Percentiles rank a stretch among this genome's conserved stretches.
Conservation (phyloP, 2,888 invertebrate genomes). For the Coecobrya sp. region DNA sequence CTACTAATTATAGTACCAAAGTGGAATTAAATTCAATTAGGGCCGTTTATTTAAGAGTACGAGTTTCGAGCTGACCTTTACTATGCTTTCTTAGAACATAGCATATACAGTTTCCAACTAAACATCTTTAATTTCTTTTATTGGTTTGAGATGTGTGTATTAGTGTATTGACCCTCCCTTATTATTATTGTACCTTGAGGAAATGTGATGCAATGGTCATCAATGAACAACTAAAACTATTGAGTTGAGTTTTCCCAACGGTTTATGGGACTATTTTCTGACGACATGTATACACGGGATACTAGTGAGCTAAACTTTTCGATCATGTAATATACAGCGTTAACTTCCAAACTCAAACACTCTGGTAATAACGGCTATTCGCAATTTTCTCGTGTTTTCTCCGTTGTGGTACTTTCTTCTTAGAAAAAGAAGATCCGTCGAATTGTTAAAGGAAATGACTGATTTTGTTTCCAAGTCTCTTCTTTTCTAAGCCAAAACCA, state of each 20-base stretch:
- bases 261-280: neutral
- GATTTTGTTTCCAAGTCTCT: slow-evolving; percentile 3
- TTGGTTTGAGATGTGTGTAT: neutral
- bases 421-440: neutral
- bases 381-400: neutral
- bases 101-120: neutral
- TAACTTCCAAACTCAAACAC: neutral
- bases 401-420: neutral
- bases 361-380: neutral
- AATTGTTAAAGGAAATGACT: slow-evolving; percentile 25
- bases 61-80: slow-evolving; percentile 2
- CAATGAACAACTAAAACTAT: neutral
- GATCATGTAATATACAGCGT: neutral
- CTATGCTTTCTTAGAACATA: neutral
- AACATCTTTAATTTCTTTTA: neutral
- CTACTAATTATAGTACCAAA: slow-evolving; percentile 39
- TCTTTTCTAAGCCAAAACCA: neutral
- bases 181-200: neutral
- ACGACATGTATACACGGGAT: neutral
- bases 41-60: neutral
- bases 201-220: neutral
- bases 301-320: neutral
- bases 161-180: neutral
- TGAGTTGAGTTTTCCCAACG: neutral
- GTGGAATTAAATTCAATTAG: slow-evolving; percentile 34